Evolutionary conservation across 2,888 invertebrate species (phyloP), one percentile per base, ranked within the genome.

Genomic region (Zeuzera pyrina): DNA sequence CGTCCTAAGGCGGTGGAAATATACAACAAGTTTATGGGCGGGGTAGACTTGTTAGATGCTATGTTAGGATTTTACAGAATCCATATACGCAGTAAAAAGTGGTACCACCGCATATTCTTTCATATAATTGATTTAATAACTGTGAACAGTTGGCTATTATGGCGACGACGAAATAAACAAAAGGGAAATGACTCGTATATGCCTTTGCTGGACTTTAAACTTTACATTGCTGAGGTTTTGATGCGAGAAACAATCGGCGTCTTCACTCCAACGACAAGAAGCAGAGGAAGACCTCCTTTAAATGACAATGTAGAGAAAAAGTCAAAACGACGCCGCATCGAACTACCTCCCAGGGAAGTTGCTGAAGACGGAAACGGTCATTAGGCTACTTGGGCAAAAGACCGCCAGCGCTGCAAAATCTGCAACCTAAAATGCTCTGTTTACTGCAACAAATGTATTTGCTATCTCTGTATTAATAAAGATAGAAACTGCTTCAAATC

Each of bases 41-140:
- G 46, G 5, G 49, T 50, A n/a, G 48, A 48, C 34, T 34, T 47
- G 15, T 34, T 49, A 19, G 45, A 45, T 36, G 35, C 44, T 1
- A 47, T 47, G 42, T 31, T 50, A 12, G 45, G 49, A 4, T 43
- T 38, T 21, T 54, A 53, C 32, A 39, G 49, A 31, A 52, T 56
- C n/a, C 36, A 48, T 30, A 43, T 51, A n/a, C 22, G 43, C 10
- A 43, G 36, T 15, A 47, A 43, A 12, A 50, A 52, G 35, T 54
- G 46, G 47, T 56, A 53, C 29, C 32, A 45, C 24, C 37, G 46
- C 2, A 25, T 53, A 6, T 52, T 52, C 30, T 52, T 48, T 30
- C 52, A 55, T 35, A 35, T 53, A 15, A 14, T 52, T 23, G 48
- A 52, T 30, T 23, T 51, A 10, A 16, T 23, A n/a, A 30, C 25